Conservation (phyloP, 2,113 vertebrate species). For the Ctenodactylus gundi region DNA sequence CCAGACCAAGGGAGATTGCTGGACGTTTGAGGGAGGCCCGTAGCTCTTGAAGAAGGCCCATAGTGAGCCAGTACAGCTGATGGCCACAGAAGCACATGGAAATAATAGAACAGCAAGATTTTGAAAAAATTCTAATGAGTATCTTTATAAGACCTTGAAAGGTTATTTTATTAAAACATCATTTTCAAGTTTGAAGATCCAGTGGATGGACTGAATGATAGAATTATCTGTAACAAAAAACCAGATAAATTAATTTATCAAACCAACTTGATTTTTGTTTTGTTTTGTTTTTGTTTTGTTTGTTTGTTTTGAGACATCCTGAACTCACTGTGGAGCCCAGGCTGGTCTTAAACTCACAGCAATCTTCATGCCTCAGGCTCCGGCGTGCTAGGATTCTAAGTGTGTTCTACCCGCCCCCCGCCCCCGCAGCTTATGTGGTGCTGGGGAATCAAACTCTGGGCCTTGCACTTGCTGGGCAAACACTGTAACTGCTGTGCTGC, state of each 20-base stretch:
- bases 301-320: too few relatives aligned
- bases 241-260: slow-evolving; percentile 41
- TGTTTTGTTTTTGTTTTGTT: too few relatives aligned
- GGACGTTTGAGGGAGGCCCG: background rate
- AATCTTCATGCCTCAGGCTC: too few relatives aligned
- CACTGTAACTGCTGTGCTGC: too few relatives aligned
- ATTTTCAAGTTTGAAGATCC: slow-evolving; percentile 27
- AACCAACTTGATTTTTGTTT: too few relatives aligned
- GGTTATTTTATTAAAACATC: background rate
- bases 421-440: too few relatives aligned
- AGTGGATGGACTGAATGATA: background rate
- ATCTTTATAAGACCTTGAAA: background rate
- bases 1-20: rapidly evolving
- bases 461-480: too few relatives aligned
- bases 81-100: background rate
- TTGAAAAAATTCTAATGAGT: background rate
- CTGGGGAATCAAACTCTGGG: too few relatives aligned
- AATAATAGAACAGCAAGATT: background rate
- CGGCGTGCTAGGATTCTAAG: too few relatives aligned
- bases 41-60: background rate
- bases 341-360: too few relatives aligned
- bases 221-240: background rate
- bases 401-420: too few relatives aligned
- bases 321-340: too few relatives aligned
- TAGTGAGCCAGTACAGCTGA: background rate